These are phyloP conservation scores for Neodiprion lecontei DNA, from an alignment of 1,140 invertebrate genomes.

Conservation along the genomic window DNA sequence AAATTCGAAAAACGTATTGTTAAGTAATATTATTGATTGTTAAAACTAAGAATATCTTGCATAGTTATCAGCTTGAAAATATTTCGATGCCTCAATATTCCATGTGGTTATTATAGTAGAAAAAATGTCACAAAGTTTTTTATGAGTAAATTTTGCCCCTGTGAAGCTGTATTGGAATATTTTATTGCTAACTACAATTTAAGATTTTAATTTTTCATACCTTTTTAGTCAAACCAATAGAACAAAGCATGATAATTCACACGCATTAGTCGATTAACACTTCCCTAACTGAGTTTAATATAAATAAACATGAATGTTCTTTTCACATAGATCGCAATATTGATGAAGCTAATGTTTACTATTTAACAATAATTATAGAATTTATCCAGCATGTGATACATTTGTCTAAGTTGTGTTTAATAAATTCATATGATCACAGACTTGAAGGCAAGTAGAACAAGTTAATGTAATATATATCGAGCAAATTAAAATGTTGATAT, in stretches of 20 bases:
- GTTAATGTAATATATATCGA: background rate
- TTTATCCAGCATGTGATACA: conserved; percentile 7
- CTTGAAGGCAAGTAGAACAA: background rate
- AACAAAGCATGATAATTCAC: background rate
- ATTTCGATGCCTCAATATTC: background rate
- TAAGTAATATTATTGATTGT: conserved; percentile 6
- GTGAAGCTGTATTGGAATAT: too few species aligned
- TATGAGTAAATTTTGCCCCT: background rate
- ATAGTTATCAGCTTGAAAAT: too few species aligned
- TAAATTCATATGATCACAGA: background rate
- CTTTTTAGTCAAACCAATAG: too few species aligned
- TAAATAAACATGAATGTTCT: too few species aligned
- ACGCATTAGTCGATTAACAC: background rate
- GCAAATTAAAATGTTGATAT: background rate
- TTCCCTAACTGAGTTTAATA: background rate
- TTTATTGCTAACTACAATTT: too few species aligned
- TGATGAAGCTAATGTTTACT: background rate
- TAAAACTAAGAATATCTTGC: background rate
- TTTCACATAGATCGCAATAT: too few species aligned
- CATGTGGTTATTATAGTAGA: background rate
- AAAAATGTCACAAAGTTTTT: background rate
- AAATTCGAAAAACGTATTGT: background rate
- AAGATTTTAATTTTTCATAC: too few species aligned
- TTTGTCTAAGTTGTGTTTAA: background rate
- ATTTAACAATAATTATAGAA: background rate